Evolutionary conservation across 2,113 vertebrate species (phyloP).

Genomic region (Brachypodius melanocephalos): DNA sequence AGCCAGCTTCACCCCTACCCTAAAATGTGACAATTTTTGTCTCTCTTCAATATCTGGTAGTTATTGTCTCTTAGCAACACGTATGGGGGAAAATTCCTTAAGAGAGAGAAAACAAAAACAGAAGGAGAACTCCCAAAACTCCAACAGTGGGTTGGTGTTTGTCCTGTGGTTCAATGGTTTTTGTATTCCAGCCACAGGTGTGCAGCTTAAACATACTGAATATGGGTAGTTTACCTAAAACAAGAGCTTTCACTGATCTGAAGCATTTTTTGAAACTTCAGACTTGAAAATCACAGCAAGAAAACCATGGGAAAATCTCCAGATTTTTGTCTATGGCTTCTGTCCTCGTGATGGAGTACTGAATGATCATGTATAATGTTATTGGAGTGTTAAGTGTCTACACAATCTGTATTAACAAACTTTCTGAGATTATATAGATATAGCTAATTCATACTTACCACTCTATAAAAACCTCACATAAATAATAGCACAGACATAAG

Average conservation of each 20-base stretch:
- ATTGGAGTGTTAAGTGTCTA: background rate
- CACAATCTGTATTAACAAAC: background rate
- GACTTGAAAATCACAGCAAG: background rate
- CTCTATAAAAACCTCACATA: background rate
- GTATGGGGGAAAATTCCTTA: background rate
- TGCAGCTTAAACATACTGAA: background rate
- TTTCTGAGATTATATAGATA: background rate
- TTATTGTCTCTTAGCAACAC: background rate
- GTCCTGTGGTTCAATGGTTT: background rate
- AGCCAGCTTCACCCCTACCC: background rate
- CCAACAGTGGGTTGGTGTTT: background rate
- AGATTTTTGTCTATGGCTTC: background rate
- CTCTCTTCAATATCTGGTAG: background rate
- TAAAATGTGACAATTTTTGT: background rate
- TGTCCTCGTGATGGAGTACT: accelerated
- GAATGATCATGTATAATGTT: background rate
- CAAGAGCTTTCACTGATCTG: background rate
- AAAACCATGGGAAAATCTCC: background rate
- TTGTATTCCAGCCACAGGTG: background rate
- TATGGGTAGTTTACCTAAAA: background rate
- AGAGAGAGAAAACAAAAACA: too few relatives aligned
- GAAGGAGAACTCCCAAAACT: background rate
- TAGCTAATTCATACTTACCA: background rate
- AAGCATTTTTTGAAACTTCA: background rate
- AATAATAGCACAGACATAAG: background rate